Conservation (phyloP, 2,113 vertebrate species). For the Mormoops blainvillei region DNA sequence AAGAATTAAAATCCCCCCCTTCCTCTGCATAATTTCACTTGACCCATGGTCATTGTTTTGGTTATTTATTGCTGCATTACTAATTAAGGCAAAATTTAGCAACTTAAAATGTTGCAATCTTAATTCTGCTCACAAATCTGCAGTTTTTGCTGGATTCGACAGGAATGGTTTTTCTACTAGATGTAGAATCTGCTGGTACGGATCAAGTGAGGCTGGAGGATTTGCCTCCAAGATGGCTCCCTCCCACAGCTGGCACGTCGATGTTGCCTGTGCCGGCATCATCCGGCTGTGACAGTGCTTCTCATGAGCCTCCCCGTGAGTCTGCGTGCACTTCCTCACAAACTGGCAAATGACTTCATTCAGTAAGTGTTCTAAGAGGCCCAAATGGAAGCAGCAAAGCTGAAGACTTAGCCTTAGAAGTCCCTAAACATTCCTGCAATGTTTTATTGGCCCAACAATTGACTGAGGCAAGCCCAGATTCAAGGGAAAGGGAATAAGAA, state of each 20-base stretch:
- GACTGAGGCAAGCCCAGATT: neutral
- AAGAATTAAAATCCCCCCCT: neutral
- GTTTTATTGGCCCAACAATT: neutral
- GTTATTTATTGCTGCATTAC: neutral
- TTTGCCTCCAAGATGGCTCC: neutral
- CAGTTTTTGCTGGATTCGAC: neutral
- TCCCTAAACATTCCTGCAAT: neutral
- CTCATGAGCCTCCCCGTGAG: neutral
- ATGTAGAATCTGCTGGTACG: neutral
- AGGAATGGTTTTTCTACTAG: neutral
- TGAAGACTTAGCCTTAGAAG: neutral
- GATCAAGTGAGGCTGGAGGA: neutral
- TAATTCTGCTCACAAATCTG: neutral
- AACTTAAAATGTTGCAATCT: neutral
- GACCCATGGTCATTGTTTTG: neutral
- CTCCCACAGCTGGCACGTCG: neutral
- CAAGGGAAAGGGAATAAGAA: neutral
- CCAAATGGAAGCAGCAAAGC: neutral
- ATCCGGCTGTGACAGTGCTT: neutral
- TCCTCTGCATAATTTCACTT: neutral
- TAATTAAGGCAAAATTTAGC: neutral
- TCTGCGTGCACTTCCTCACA: neutral
- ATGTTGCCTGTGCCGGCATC: neutral
- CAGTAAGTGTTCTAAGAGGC: neutral
- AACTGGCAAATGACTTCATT: neutral